These are phyloP conservation scores for Pitangus sulphuratus DNA, from an alignment of 2,797 vertebrate genomes.

Conservation along the genomic window DNA sequence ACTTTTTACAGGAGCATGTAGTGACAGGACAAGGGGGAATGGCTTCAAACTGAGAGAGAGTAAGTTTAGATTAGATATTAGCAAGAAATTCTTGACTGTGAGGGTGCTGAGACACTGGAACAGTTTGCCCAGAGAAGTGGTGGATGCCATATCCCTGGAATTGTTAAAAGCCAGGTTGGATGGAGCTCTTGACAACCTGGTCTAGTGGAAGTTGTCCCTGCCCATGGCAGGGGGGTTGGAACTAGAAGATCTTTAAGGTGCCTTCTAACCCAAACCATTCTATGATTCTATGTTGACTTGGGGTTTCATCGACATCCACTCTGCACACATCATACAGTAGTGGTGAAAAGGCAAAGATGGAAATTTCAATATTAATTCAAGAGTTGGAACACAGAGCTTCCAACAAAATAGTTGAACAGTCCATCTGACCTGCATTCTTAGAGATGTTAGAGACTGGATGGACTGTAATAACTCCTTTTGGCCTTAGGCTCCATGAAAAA, in stretches of 20 bases:
- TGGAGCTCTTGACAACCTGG: neutral
- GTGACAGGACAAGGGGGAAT: neutral
- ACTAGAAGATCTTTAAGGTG: neutral
- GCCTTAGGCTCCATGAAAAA: neutral
- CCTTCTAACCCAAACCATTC: neutral
- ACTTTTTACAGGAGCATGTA: neutral
- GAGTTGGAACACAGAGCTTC: neutral
- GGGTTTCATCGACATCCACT: neutral
- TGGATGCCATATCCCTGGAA: neutral
- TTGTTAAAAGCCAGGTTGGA: neutral
- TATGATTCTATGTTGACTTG: neutral
- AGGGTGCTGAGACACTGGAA: neutral
- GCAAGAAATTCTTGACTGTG: neutral
- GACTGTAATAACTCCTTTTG: neutral
- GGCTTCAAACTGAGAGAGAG: neutral
- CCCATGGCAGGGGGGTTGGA: neutral
- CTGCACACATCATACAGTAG: rapidly evolving
- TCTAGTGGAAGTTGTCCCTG: neutral
- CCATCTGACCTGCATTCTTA: neutral
- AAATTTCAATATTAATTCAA: neutral
- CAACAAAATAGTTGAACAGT: neutral
- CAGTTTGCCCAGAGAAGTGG: neutral
- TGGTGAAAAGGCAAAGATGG: neutral
- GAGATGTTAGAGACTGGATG: neutral
- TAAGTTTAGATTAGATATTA: neutral